Evolutionary conservation across 2,888 invertebrate species (phyloP).

Genomic region (Xestia xanthographa): DNA sequence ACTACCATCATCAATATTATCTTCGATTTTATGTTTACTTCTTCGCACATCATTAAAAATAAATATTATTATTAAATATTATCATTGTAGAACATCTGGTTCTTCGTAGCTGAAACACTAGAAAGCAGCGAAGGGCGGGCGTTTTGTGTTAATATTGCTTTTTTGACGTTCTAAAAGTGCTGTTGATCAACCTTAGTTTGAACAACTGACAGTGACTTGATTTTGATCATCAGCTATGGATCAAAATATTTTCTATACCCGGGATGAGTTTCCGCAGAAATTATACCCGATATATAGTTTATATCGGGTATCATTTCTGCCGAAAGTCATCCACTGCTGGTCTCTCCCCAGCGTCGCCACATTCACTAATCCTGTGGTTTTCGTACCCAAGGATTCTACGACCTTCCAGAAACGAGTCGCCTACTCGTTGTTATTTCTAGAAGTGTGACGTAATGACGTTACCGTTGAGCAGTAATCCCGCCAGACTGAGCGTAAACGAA

Average conservation of each 20-base stretch:
- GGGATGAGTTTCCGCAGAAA: no score
- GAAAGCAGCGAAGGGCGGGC: no score
- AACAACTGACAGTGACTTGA: neutral
- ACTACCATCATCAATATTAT: neutral
- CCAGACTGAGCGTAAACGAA: neutral
- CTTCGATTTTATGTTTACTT: neutral
- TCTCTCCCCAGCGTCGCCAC: neutral
- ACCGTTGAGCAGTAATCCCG: neutral
- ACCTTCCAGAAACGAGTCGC: neutral
- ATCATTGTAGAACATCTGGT: neutral
- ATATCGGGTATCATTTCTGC: neutral
- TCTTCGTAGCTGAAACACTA: neutral
- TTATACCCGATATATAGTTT: no score
- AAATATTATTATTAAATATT: no score
- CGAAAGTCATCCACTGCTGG: neutral
- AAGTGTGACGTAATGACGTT: neutral
- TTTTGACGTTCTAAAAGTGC: neutral
- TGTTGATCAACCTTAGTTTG: no score
- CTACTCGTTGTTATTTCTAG: neutral
- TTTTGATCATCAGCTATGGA: neutral
- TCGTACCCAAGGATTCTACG: neutral
- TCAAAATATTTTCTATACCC: no score
- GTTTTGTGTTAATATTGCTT: neutral
- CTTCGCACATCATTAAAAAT: no score
- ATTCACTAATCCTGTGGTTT: neutral